Conservation (phyloP, 1,140 invertebrate genomes). For the Hestina assimilis region DNA sequence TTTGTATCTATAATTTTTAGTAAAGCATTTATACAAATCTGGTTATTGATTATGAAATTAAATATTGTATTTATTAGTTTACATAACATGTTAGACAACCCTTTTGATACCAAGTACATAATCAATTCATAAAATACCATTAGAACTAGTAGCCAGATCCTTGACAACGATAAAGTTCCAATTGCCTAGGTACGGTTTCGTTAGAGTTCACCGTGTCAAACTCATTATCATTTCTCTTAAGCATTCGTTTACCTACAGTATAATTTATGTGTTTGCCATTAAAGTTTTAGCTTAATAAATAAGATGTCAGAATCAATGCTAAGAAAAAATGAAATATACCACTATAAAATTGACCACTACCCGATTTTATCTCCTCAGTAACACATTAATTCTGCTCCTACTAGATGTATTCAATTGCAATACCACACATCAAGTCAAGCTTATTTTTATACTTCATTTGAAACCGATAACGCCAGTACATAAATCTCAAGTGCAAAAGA, state of each 20-base stretch:
- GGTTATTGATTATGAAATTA: too few relatives aligned
- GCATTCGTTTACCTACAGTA: constrained; percentile 1
- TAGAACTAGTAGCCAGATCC: constrained; percentile 31
- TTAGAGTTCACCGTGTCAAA: constrained; percentile 34
- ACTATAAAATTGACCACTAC: background rate
- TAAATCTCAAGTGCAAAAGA: constrained; percentile 1
- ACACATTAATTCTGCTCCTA: constrained; percentile 1
- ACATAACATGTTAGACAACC: background rate
- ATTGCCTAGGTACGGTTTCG: constrained; percentile 23
- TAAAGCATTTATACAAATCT: too few relatives aligned
- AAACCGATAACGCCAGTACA: background rate
- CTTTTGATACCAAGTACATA: constrained; percentile 8
- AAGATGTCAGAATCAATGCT: background rate
- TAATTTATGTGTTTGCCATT: constrained; percentile 2
- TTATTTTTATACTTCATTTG: constrained; percentile 2
- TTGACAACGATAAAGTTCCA: constrained; percentile 25
- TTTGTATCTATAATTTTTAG: too few relatives aligned
- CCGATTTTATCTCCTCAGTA: background rate
- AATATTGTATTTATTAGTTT: background rate
- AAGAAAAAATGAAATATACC: background rate
- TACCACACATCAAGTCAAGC: background rate
- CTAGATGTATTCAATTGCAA: constrained; percentile 4
- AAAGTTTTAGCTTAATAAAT: background rate
- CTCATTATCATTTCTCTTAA: constrained; percentile 29
- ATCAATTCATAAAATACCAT: constrained; percentile 31